Conservation (phyloP, 2,113 vertebrate species). For the Pachyramphus minor region DNA sequence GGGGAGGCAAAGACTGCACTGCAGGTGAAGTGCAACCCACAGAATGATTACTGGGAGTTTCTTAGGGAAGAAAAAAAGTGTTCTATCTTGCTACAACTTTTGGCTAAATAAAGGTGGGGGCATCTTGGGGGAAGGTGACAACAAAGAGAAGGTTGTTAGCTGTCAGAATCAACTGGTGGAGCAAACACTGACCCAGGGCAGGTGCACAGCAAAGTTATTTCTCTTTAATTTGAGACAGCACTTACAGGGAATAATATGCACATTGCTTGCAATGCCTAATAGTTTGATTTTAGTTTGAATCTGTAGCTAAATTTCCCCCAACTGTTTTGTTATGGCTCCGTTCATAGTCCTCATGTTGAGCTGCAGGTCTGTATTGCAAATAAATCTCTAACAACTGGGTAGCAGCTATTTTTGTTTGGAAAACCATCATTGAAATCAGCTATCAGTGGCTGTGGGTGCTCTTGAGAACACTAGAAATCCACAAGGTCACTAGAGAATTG, state of each 20-base stretch:
- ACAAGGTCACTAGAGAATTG: background rate
- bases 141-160: background rate
- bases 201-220: background rate
- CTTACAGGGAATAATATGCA: background rate
- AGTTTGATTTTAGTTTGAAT: background rate
- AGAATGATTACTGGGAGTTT: too few species aligned
- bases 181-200: background rate
- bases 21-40: background rate
- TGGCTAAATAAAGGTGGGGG: background rate
- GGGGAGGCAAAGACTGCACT: background rate
- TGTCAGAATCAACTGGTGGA: background rate
- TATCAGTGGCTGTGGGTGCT: background rate
- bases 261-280: fast-evolving
- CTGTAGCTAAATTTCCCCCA: background rate
- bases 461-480: background rate
- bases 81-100: background rate
- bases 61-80: too few species aligned
- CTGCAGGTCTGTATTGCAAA: background rate
- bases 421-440: background rate
- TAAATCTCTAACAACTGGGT: background rate
- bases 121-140: background rate
- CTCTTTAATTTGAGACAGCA: background rate
- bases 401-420: background rate
- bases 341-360: background rate
- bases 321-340: background rate